Evolutionary conservation across 2,797 vertebrate genomes (phyloP), one percentile per base, ranked within the genome.

Genomic region (Amphiprion clarkii): DNA sequence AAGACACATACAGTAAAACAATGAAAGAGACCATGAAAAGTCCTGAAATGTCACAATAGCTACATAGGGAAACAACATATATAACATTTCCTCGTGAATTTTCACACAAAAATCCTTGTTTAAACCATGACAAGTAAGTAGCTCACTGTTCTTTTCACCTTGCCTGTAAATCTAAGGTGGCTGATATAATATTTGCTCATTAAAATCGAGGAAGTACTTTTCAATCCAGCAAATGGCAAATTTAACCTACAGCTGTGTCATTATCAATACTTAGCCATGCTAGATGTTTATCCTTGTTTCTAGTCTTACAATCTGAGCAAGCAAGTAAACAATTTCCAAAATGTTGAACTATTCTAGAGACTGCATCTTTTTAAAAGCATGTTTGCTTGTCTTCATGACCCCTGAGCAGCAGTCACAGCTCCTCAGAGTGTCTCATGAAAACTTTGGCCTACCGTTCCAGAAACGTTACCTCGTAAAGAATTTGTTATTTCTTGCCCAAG

Each of bases 401-500:
- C 14, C 42, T 9, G 13, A 44, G 14, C 42, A 5, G 14, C 42
- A 16, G 5, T 44, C 42, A 44, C 42, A 16, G 4, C 14, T 44
- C 14, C 42, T 14, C 16, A 0, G 3, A 16, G 42, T 48, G 8
- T 6, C 16, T 17, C 16, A 27, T 33, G 11, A 36, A 76, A 54
- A 58, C 21, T 52, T 27, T 23, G 8, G 4, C 9, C 12, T 58
- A 6, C 27, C 68, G 59, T 61, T 71, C 19, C 40, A 29, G 11
- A 66, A 55, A 64, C 19, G 0, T 9, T 10, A 3, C 17, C 10
- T 49, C 16, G 29, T 65, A 23, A 73, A 71, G 54, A 55, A 58
- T 58, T 11, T 6, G 0, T 69, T 72, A 49, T 42, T 67, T 81
- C 36, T 48, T 29, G 8, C 29, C 62, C 52, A 60, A 33, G 63